Evolutionary conservation across 2,888 invertebrate genomes (phyloP), one percentile per base, ranked within the genome.

Genomic region (Monoplex corrugatus): DNA sequence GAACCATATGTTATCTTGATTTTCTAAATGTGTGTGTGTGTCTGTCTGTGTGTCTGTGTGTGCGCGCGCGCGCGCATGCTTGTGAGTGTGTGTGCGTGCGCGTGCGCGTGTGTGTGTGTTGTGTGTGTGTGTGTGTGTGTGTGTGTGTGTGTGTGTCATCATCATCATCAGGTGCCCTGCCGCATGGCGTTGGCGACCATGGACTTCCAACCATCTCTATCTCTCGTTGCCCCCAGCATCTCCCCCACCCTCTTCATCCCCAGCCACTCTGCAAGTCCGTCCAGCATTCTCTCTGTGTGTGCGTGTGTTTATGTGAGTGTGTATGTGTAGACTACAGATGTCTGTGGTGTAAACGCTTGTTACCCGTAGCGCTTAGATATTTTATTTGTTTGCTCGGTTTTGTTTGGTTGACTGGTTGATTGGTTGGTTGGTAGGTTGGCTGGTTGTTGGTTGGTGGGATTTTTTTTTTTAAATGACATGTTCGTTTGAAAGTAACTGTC

Each of bases 1-100:
- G n/a, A n/a, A n/a, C n/a, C n/a, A n/a, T n/a, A n/a, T n/a, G n/a
- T n/a, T n/a, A n/a, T n/a, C n/a, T n/a, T n/a, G n/a, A n/a, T n/a
- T n/a, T n/a, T n/a, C n/a, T n/a, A n/a, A n/a, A n/a, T 78, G 78
- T 40, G 32, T 78, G 78, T 38, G 32, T 78, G 78, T 38, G 78
- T 78, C 35, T 78, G 78, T 78, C 35, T 78, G 78, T 78, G 78
- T 38, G 78, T 78, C 8, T 38, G 78, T 78, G 78, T 38, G 78
- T 78, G 78, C n/a, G 78, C 35, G 78, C n/a, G 78, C 35, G 78
- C n/a, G 78, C 35, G 78, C n/a, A 38, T 78, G 78, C n/a, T 32
- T 78, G 78, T 38, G 78, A 35, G 78, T 38, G 78, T 78, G 78
- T 38, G 78, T 78, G 78, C 35, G 38, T 38, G 78, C n/a, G 78